phyloP scores from a whole-genome alignment of 2,797 vertebrate genomes.

The Borostomias antarcticus region DNA sequence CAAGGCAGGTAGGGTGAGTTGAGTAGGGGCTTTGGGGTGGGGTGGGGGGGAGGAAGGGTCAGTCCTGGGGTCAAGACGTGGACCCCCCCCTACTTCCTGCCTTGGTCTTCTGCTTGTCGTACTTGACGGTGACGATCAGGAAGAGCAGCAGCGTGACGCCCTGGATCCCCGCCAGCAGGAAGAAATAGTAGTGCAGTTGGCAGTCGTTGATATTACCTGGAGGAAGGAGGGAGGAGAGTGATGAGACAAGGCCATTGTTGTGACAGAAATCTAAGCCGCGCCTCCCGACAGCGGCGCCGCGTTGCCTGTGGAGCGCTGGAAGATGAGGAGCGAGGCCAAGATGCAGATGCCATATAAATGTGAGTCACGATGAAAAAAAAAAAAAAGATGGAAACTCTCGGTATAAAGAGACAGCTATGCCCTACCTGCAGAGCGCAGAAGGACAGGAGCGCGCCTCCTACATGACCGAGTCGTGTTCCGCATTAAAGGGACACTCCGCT shows the following conservation, averaged over 20 bases:
- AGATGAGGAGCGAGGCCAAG: background rate
- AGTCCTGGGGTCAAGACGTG: constrained; percentile 64
- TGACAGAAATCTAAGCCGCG: background rate
- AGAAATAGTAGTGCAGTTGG: constrained; percentile 95
- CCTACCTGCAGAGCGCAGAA: constrained; percentile 3
- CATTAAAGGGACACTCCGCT: constrained; percentile 43
- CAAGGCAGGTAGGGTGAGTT: constrained; percentile 37
- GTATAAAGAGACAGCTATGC: constrained; percentile 28
- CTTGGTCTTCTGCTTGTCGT: constrained; percentile 80
- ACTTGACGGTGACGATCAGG: constrained; percentile 90
- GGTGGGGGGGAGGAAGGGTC: background rate
- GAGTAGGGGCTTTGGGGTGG: background rate
- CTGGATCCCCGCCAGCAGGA: constrained; percentile 93
- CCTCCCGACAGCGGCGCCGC: constrained; percentile 2
- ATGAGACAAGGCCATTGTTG: constrained; percentile 22
- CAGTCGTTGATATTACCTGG: constrained; percentile 96
- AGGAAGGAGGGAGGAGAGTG: constrained; percentile 13
- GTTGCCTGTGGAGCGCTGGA: background rate
- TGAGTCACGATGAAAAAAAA: background rate
- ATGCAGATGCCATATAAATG: constrained; percentile 26
- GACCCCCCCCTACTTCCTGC: constrained; percentile 57
- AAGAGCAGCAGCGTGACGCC: constrained; percentile 91
- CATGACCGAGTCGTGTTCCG: constrained; percentile 19
- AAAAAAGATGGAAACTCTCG: constrained; percentile 19
- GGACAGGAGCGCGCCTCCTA: constrained; percentile 16